Percentiles rank a stretch among this genome's conserved stretches.
Conservation (phyloP, 2,797 vertebrate genomes). For the Clamator glandarius region DNA sequence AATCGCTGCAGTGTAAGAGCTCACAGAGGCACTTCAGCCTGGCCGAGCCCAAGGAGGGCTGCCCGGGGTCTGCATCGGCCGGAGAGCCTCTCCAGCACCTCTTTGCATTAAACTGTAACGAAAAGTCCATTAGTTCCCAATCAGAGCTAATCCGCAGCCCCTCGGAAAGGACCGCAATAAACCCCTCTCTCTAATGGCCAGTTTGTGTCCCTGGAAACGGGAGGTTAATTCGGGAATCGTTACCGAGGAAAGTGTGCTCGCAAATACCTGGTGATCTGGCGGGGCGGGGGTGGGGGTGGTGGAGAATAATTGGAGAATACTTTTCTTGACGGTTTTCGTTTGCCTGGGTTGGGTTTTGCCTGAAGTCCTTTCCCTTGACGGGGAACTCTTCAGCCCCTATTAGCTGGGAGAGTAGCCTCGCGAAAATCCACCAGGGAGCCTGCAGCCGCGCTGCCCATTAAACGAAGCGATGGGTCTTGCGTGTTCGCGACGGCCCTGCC, state of each 20-base stretch:
- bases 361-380: neutral
- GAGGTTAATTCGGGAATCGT: slow-evolving; percentile 33
- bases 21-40: neutral
- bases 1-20: neutral
- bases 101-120: slow-evolving; percentile 2
- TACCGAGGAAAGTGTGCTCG: neutral
- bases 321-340: neutral
- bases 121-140: neutral
- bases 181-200: neutral
- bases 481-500: neutral
- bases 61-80: neutral
- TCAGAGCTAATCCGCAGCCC: neutral
- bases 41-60: neutral
- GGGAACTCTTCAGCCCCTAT: neutral
- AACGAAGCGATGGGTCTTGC: neutral
- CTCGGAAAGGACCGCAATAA: neutral
- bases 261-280: neutral
- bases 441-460: neutral
- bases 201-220: neutral
- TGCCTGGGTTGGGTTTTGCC: neutral
- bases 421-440: neutral
- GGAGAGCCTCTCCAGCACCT: neutral
- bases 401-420: neutral
- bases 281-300: too few relatives aligned
- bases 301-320: neutral